phyloP scores from a whole-genome alignment of 92 coral and sea anemone genomes.

The Zoanthus sansibaricus region DNA sequence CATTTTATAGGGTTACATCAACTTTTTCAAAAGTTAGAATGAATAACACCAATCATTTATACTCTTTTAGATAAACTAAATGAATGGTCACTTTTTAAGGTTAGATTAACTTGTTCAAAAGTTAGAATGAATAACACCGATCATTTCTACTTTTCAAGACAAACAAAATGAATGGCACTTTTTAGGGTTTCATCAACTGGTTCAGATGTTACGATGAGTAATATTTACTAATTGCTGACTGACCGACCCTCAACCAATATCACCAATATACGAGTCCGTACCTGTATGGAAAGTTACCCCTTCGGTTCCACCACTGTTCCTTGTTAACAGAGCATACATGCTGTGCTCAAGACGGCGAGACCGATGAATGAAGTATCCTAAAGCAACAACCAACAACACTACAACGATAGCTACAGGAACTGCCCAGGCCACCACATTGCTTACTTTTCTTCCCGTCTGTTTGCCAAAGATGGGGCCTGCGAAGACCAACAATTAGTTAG shows the following conservation, averaged over 20 bases:
- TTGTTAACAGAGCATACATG: conserved; percentile 83
- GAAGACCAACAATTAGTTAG: not conserved
- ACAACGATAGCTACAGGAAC: conserved; percentile 95
- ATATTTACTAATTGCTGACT: not conserved
- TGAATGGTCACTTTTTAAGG: no score
- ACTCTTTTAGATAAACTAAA: no score
- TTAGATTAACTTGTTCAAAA: no score
- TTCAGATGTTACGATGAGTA: no score
- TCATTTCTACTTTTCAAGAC: no score
- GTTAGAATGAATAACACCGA: no score
- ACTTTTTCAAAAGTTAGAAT: no score
- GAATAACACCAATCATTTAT: no score
- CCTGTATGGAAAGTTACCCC: conserved; percentile 87
- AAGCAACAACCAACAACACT: conserved; percentile 50
- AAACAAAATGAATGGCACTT: no score
- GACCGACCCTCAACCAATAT: not conserved
- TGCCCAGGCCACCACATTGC: conserved; percentile 82
- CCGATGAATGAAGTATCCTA: conserved; percentile 74
- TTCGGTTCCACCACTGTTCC: conserved; percentile 65
- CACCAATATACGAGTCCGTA: not conserved
- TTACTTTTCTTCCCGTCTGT: conserved; percentile 4
- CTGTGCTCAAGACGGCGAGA: conserved; percentile 91
- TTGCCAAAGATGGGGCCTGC: conserved; percentile 2
- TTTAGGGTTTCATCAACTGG: no score
- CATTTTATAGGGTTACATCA: no score